These are phyloP conservation scores for Noctilio leporinus DNA, from an alignment of 2,113 vertebrate species.

Conservation along the genomic window DNA sequence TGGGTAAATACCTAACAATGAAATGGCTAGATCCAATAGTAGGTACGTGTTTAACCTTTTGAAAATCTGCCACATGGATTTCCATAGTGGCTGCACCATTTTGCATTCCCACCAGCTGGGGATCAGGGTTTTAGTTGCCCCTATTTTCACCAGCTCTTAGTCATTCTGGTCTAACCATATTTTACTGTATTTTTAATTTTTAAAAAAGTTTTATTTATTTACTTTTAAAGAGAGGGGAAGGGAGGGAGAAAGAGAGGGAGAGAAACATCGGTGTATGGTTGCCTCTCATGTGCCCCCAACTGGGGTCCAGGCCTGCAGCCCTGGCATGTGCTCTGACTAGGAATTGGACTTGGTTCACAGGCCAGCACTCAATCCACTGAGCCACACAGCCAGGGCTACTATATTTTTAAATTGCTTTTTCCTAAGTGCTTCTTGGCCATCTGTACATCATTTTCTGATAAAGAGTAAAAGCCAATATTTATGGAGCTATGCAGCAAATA, in stretches of 20 bases:
- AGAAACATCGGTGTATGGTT: too few relatives aligned
- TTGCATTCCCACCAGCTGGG: not conserved
- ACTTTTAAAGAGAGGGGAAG: too few relatives aligned
- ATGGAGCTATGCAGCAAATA: not conserved
- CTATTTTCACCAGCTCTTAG: not conserved
- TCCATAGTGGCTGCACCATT: not conserved
- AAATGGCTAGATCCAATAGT: not conserved
- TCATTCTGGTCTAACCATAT: not conserved
- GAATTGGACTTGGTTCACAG: too few relatives aligned
- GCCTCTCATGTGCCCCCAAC: too few relatives aligned
- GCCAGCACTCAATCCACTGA: too few relatives aligned
- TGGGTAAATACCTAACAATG: too few relatives aligned
- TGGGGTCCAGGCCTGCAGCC: too few relatives aligned
- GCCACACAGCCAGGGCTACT: not conserved
- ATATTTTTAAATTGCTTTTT: not conserved
- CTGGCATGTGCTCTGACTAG: too few relatives aligned
- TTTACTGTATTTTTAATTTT: not conserved
- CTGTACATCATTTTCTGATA: not conserved
- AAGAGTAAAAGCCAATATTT: not conserved
- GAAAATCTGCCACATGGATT: not conserved
- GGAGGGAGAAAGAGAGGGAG: too few relatives aligned
- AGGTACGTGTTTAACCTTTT: not conserved
- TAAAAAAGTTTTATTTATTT: too few relatives aligned
- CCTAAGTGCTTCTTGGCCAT: not conserved
- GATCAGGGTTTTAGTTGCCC: not conserved